Evolutionary conservation across 2,797 vertebrate species (phyloP), one percentile per base, ranked within the genome.

Genomic region (Dicrostonyx torquatus): DNA sequence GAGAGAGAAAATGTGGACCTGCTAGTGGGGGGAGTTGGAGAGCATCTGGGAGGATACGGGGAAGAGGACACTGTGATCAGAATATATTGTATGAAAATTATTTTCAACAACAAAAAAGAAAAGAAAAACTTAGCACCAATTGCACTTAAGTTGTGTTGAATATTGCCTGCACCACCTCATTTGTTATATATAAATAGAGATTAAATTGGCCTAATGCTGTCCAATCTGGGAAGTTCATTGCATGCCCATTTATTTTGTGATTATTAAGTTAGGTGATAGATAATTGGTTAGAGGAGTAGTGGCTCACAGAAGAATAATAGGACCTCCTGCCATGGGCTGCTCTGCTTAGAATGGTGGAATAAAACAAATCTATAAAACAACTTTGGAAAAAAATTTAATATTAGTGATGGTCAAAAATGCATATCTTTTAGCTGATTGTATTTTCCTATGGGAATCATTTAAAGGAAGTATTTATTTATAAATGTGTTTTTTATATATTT

Each of bases 121-220:
- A 68, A 34, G 58, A 85, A 75, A 68, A 94, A 80, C 43, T 64
- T 72, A 79, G 31, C 88, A 92, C 12, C 2, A 58, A 22, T 68
- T 77, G 53, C 43, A 45, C 26, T 66, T 93, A 3, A 10, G 24
- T 89, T 64, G 70, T 93, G 24, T 31, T 78, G 83, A 85, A 11
- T 43, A 26, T 85, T 55, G 34, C 37, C 89, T 60, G 66, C 45
- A 48, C 9, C 70, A 40, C 72, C 80, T 91, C 34, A 62, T 89
- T 94, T 97, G 45, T 84, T 93, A 94, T 88, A 95, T 87, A 94
- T 87, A 95, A 97, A 64, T 40, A 64, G 58, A 85, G 15, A n/a
- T 58, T 82, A 31, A 89, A 64, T 68, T 58, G 80, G 55, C 53
- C 29, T 73, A 17, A 72, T 93, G 64, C 14, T 17, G 43, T 10